These are phyloP conservation scores for Chymomyza caudatula DNA, from an alignment of 2,888 invertebrate genomes.

Conservation along the genomic window DNA sequence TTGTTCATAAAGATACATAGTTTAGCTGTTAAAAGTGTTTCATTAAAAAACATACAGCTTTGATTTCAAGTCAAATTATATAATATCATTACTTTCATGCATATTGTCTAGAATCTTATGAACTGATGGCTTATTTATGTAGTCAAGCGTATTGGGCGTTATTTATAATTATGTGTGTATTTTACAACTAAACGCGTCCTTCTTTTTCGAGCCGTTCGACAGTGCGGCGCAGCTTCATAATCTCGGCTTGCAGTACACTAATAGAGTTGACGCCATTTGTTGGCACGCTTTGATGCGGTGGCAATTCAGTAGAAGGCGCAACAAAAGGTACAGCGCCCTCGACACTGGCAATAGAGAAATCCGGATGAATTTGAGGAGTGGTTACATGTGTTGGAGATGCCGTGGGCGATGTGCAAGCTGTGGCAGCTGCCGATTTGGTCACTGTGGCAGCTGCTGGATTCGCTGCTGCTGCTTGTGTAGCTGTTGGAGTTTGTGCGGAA, in stretches of 20 bases:
- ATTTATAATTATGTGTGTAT: no score
- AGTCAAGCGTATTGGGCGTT: no score
- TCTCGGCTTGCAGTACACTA: constrained; percentile 66
- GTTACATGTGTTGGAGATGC: constrained; percentile 27
- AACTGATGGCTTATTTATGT: no score
- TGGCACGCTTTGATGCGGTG: neutral
- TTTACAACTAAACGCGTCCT: no score
- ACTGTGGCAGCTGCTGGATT: neutral
- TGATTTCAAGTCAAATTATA: no score
- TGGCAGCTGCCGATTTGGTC: neutral
- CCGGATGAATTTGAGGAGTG: constrained; percentile 53
- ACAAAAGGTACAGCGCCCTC: constrained; percentile 40
- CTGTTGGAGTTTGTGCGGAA: neutral
- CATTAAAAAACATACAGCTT: constrained; percentile 27
- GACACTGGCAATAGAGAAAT: constrained; percentile 54
- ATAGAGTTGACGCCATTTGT: constrained; percentile 11
- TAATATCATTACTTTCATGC: no score
- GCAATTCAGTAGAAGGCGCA: neutral
- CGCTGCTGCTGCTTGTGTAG: neutral
- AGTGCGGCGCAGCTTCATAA: constrained; percentile 63
- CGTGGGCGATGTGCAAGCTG: neutral
- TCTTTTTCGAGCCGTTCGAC: constrained; percentile 60
- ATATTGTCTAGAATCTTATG: no score
- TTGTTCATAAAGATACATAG: neutral
- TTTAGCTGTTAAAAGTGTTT: constrained; percentile 8